Evolutionary conservation across 2,797 vertebrate species (phyloP), one percentile per base, ranked within the genome.

Genomic region (Anguilla megastoma): DNA sequence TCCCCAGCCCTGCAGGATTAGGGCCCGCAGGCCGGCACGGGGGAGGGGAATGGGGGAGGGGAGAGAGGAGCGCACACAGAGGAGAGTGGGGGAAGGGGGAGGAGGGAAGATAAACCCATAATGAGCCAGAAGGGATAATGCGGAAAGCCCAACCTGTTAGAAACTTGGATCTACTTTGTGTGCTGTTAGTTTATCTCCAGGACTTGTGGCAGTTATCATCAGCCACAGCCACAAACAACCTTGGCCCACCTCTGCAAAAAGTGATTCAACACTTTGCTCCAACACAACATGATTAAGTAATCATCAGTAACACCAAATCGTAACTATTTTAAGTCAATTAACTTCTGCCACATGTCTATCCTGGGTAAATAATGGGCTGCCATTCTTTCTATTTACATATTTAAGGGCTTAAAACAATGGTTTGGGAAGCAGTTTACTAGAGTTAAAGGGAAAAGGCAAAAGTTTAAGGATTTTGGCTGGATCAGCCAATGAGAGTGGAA

Each of bases 1-100:
- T 93, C 95, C 91, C 95, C 94, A 95, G 96, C 95, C 36, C 96
- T 94, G 93, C 92, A 91, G 89, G 94, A 96, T 97, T 98, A 98
- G 95, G 95, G 95, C 95, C 94, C 91, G 91, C 86, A 91, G 90
- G 94, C 94, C 94, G 94, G 95, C 94, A 94, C 92, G 89, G 90
- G 92, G 87, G 87, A 87, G 60, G 87, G 87, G 83, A 85, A 85
- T 56, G 66, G 84, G 52, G 71, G 87, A 79, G 84, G 84, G 87
- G 48, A 52, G 84, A 69, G 30, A n/a, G 30, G 48, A 45, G 80
- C 33, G 60, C 54, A 84, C 36, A 36, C 45, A 71, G 60, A 82
- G 63, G 41, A n/a, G 76, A 58, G 54, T 24, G 71, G 58, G 41
- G 45, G 80, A 52, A 21, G 80, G 30, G 60, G 86, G 69, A 41